phyloP scores from a whole-genome alignment of 2,888 invertebrate species.

The Dryobotodes eremita region DNA sequence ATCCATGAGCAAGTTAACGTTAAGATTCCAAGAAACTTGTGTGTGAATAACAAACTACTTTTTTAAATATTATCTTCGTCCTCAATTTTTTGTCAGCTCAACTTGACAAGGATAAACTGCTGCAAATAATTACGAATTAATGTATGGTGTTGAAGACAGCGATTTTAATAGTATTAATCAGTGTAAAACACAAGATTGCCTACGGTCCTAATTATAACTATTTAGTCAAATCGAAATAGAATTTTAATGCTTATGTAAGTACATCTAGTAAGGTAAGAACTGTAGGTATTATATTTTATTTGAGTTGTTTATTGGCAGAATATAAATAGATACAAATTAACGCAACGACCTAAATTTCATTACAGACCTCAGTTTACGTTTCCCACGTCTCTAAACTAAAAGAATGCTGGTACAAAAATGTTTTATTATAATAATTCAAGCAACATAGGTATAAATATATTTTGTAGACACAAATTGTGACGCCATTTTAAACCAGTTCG shows the following conservation, averaged over 20 bases:
- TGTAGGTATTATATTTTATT: background rate
- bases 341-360: conserved; percentile 15
- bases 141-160: conserved; percentile 11
- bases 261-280: background rate
- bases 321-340: background rate
- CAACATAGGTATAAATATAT: conserved; percentile 55
- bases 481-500: conserved; percentile 78
- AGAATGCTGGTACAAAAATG: conserved; percentile 55
- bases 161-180: conserved; percentile 32
- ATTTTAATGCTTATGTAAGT: background rate
- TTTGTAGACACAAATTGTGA: conserved; percentile 68
- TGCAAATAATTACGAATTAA: conserved; percentile 54
- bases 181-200: background rate
- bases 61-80: conserved; percentile 48
- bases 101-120: conserved; percentile 66
- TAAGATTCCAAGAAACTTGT: conserved; percentile 65
- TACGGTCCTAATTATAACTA: background rate
- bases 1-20: conserved; percentile 59
- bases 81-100: conserved; percentile 61
- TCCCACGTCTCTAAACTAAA: conserved; percentile 44
- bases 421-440: conserved; percentile 58
- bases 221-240: background rate
- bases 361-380: conserved; percentile 15
- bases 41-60: conserved; percentile 66
- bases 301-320: background rate